Percentiles rank a stretch among this genome's conserved stretches.
phyloP scores from a whole-genome alignment of 2,797 vertebrate species.

The Poecilia velifera region DNA sequence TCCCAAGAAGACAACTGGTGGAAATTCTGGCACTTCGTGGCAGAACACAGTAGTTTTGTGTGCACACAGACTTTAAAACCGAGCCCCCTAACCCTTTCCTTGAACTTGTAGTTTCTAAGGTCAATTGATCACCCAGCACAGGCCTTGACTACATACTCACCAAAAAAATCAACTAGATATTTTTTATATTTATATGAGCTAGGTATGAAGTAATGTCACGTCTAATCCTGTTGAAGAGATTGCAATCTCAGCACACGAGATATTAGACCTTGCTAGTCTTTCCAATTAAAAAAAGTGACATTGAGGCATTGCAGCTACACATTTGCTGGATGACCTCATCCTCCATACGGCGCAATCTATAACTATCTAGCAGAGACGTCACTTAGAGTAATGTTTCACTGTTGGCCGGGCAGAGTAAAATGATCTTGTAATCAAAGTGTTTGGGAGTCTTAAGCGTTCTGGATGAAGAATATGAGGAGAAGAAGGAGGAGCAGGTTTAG shows the following conservation, averaged over 20 bases:
- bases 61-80: constrained; percentile 15
- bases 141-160: not conserved
- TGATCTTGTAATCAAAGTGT: constrained; percentile 60
- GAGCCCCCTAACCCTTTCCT: constrained; percentile 5
- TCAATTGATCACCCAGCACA: constrained; percentile 43
- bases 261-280: constrained; percentile 55
- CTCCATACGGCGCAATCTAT: constrained; percentile 56
- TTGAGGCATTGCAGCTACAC: constrained; percentile 67
- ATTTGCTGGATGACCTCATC: constrained; percentile 73
- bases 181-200: constrained; percentile 63
- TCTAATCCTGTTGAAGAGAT: constrained; percentile 64
- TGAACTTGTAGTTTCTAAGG: constrained; percentile 45
- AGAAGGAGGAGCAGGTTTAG: constrained; percentile 51
- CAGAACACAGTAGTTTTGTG: constrained; percentile 19
- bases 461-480: constrained; percentile 51
- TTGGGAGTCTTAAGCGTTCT: constrained; percentile 44
- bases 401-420: constrained; percentile 38
- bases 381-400: constrained; percentile 46
- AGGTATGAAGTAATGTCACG: constrained; percentile 50
- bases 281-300: constrained; percentile 72
- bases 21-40: constrained; percentile 21
- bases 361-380: constrained; percentile 46
- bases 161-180: constrained; percentile 40
- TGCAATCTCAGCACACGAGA: constrained; percentile 60
- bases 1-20: constrained; percentile 55